Base-by-base conservation (phyloP, 1,140 invertebrate species). In the Chironomus tepperi region DNA sequence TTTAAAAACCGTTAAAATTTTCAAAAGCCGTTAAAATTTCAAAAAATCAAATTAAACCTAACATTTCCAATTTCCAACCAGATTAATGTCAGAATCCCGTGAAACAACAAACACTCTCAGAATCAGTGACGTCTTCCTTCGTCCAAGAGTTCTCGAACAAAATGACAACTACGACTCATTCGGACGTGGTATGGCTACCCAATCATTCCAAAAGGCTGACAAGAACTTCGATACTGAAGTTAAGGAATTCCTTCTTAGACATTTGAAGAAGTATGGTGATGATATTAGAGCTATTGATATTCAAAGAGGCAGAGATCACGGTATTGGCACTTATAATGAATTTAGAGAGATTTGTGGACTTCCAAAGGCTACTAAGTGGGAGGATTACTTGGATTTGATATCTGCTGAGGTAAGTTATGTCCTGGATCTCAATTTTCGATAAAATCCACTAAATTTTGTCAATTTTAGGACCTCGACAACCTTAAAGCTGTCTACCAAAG, bases 281-380 rank as follows among this genome's bases (percentile, higher is more conserved):
- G 96, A 97, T 83, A 83, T 97, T 74, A 87, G 90, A 19, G 88
- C 95, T 0, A 87, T 90, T 47, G 95, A 97, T 77, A 91, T 97
- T 73, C 93, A 96, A 79, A 87, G 96, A 79, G 93, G 93, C 76
- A 86, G 95, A 43, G 96, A 98, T 83, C 93, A 96, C 79, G 95
- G 93, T 21, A 81, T 97, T 1, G 91, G 90, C 0, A 87, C 88
- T 0, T 98, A 97, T 80, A 91, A 94, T 76, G 88, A 90, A 73
- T 92, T 90, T 79, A 85, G 96, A 74, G 86, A 89, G 64, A 89
- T 92, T 75, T 96, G 95, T 79, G 91, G 92, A 5, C 82, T 97
- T 0, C 85, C 85, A 0, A 87, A 87, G 77, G 92, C 93, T 0
- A 82, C 84, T 0, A 85, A 79, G 2, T 97, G 93, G 84, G 78